Evolutionary conservation across 2,797 vertebrate genomes (phyloP), one percentile per base, ranked within the genome.

Genomic region (Avahi laniger): DNA sequence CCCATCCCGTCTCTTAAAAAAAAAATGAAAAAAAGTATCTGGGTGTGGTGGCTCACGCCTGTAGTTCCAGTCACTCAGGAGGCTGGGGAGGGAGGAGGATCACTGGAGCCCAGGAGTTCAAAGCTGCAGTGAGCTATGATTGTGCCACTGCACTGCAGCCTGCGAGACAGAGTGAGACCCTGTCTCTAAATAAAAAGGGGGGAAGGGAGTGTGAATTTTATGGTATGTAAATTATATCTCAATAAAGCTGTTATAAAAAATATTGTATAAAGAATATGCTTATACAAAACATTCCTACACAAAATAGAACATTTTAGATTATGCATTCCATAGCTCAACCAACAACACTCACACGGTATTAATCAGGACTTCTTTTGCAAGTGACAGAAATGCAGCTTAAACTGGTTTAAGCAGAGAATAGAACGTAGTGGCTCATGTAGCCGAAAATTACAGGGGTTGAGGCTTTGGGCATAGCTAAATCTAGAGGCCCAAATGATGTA

Each of bases 361-460:
- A 57, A 33, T 84, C 67, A 92, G n/a, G 20, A 79, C 48, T 79
- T 96, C 90, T 96, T 95, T 92, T 59, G 46, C 26, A 96, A 96
- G 75, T 41, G 75, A 95, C 43, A 93, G 87, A 96, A 89, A 96
- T 96, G 57, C 54, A 82, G 73, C 20, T 96, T 89, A 89, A 86
- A 79, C 61, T 33, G 24, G 80, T 75, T 95, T 89, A 86, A 93
- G 57, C 61, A 93, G 79, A 93, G 57, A 93, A 89, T 73, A 89
- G 38, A 89, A 54, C 80, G 30, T 38, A 92, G 86, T 89, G 91
- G 54, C 43, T 96, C 61, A 89, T 0, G 18, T 35, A 78, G 54
- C 57, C 11, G 24, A 92, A 92, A 96, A 92, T 89, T 89, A 86
- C 18, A 93, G 61, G 83, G 94, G 22, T 89, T 79, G 54, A 86